Percentiles rank a stretch among this genome's conserved stretches.
Conservation (phyloP, 2,113 vertebrate species). For the Corythornis cristatus region DNA sequence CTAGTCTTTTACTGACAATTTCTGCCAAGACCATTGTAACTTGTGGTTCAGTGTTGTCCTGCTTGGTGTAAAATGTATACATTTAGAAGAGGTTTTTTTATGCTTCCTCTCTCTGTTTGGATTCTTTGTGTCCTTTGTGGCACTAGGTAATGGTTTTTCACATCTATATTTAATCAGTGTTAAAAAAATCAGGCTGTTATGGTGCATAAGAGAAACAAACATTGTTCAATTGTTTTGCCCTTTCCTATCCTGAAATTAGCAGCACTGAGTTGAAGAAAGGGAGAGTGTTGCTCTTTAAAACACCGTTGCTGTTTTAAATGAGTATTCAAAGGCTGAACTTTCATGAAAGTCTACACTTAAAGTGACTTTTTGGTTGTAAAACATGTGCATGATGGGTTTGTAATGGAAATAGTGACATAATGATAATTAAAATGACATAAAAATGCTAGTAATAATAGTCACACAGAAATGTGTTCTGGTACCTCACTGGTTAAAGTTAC, state of each 20-base stretch:
- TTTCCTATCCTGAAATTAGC: slow-evolving; percentile 34
- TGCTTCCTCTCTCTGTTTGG: background rate
- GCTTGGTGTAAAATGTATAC: background rate
- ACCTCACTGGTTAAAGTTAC: background rate
- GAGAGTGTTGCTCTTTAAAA: background rate
- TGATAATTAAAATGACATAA: background rate
- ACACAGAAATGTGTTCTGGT: background rate
- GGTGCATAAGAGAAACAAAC: background rate
- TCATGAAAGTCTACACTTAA: background rate
- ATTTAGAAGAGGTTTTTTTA: background rate
- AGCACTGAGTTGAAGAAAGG: background rate
- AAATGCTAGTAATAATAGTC: background rate
- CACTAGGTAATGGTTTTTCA: background rate
- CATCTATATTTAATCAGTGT: background rate
- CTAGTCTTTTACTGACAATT: background rate
- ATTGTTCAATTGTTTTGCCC: background rate
- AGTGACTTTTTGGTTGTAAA: slow-evolving; percentile 28
- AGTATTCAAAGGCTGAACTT: slow-evolving; percentile 41
- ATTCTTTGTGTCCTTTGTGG: background rate
- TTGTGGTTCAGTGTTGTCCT: background rate
- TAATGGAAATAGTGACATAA: slow-evolving; percentile 23
- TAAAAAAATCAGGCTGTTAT: background rate
- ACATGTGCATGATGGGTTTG: background rate
- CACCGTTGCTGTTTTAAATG: background rate
- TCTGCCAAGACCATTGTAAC: background rate